Evolutionary conservation across 2,888 invertebrate genomes (phyloP).

Genomic region (Hanleya hanleyi): DNA sequence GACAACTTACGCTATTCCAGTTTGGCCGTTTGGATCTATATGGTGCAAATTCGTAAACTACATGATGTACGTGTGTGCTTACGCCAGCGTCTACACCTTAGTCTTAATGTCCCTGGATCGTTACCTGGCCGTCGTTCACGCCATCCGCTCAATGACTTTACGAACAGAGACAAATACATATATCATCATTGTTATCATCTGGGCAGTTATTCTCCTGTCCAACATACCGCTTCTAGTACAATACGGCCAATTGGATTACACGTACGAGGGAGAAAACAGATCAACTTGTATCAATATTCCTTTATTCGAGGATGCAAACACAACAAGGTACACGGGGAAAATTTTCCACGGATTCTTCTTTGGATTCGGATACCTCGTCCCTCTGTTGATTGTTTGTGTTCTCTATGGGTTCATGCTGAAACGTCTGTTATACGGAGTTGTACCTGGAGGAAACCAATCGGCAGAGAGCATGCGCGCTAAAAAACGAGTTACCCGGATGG

Average conservation of each 20-base stretch:
- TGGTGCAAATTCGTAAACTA: conserved; percentile 95
- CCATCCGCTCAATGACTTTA: conserved; percentile 89
- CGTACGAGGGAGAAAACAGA: conserved; percentile 71
- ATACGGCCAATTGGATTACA: conserved; percentile 52
- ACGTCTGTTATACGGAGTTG: conserved; percentile 86
- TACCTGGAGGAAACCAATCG: conserved; percentile 81
- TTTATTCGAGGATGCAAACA: conserved; percentile 14
- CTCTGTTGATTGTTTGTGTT: conserved; percentile 88
- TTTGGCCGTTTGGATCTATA: conserved; percentile 92
- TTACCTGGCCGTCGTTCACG: conserved; percentile 94
- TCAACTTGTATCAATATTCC: conserved; percentile 56
- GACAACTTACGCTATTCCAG: conserved; percentile 87
- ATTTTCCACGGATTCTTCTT: conserved; percentile 77
- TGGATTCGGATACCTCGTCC: conserved; percentile 90
- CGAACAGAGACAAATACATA: conserved; percentile 88
- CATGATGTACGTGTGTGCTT: conserved; percentile 92
- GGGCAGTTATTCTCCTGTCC: conserved; percentile 81
- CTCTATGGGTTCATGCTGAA: conserved; percentile 93
- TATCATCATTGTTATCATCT: conserved; percentile 84
- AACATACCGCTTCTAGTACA: conserved; percentile 69
- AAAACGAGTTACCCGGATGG: conserved; percentile 92
- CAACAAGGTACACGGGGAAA: conserved; percentile 17
- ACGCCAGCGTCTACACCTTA: conserved; percentile 93
- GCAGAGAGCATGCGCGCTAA: conserved; percentile 88
- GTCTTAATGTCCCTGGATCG: conserved; percentile 94